Evolutionary conservation across 2,113 vertebrate genomes (phyloP).

Genomic region (Machaerirhynchus nigripectus): DNA sequence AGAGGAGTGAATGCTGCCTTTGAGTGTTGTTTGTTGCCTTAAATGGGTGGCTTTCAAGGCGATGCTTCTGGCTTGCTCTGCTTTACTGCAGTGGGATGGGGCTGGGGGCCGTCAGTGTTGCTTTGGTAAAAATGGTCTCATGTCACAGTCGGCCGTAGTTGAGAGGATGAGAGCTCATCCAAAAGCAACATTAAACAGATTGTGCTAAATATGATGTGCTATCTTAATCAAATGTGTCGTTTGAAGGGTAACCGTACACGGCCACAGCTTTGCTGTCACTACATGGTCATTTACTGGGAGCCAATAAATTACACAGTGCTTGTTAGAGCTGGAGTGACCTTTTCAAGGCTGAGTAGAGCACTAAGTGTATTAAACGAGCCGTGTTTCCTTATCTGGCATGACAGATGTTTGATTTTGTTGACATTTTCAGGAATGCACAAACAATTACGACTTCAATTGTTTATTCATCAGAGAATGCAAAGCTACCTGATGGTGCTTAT

Average conservation of each 20-base stretch:
- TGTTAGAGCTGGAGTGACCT: slow-evolving; percentile 67
- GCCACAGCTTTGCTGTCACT: not conserved
- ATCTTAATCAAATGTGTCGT: not conserved
- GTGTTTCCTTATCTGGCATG: slow-evolving; percentile 44
- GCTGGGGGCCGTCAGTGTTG: not conserved
- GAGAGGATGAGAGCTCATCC: not conserved
- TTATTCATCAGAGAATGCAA: slow-evolving; percentile 67
- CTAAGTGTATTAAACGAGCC: slow-evolving; percentile 61
- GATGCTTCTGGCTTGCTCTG: not conserved
- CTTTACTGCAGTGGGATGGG: not conserved
- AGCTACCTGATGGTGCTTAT: slow-evolving; percentile 38
- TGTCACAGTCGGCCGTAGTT: rapidly evolving
- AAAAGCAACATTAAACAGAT: slow-evolving; percentile 1
- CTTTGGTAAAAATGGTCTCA: not conserved
- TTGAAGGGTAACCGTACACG: not conserved
- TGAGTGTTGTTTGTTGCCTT: not conserved
- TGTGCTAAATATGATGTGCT: not conserved
- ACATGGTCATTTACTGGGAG: slow-evolving; percentile 15
- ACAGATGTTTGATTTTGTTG: slow-evolving; percentile 74
- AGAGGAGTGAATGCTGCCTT: not conserved
- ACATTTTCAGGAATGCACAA: slow-evolving; percentile 75
- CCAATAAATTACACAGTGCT: slow-evolving; percentile 21
- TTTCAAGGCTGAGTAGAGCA: slow-evolving; percentile 56
- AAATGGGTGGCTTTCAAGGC: not conserved
- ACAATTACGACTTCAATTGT: slow-evolving; percentile 63